A percentile compares a stretch with the other conserved stretches of the same genome.
phyloP scores from a whole-genome alignment of 2,797 vertebrate species.

The Megalops cyprinoides region DNA sequence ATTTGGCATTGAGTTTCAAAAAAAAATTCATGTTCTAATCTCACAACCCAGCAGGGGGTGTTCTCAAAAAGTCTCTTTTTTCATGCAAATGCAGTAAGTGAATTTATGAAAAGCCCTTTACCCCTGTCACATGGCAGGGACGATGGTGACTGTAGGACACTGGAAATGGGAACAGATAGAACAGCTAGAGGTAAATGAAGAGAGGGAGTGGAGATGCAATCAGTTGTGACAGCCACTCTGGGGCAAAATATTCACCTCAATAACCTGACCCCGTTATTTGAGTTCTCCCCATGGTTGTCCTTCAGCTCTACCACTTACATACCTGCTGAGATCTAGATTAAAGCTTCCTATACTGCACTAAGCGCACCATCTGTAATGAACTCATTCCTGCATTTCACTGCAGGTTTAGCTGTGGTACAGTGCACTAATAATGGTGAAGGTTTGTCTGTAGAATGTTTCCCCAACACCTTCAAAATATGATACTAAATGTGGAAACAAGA shows the following conservation, averaged over 20 bases:
- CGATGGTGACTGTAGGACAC: not conserved
- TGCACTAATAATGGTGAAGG: too few species aligned
- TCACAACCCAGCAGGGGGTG: constrained; percentile 39
- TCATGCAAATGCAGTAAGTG: not conserved
- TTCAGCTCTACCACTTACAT: not conserved
- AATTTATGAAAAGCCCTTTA: not conserved
- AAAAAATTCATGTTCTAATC: constrained; percentile 55
- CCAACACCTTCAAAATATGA: not conserved
- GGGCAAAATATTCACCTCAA: not conserved
- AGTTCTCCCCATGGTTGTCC: not conserved
- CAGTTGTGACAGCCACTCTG: constrained; percentile 8
- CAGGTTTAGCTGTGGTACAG: too few species aligned
- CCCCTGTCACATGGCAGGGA: not conserved
- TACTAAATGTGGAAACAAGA: not conserved
- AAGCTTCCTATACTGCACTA: not conserved
- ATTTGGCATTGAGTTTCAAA: constrained; percentile 56
- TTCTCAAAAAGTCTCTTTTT: not conserved
- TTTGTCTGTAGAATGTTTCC: too few species aligned
- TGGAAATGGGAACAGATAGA: not conserved
- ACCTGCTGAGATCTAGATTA: not conserved
- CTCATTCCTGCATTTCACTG: not conserved
- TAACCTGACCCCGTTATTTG: not conserved
- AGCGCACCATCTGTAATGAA: not conserved
- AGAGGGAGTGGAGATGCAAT: not conserved
- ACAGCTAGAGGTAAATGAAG: not conserved